Percentiles rank a stretch among this genome's conserved stretches.
phyloP scores from a whole-genome alignment of 2,113 vertebrate species.

The Corythornis vintsioides region DNA sequence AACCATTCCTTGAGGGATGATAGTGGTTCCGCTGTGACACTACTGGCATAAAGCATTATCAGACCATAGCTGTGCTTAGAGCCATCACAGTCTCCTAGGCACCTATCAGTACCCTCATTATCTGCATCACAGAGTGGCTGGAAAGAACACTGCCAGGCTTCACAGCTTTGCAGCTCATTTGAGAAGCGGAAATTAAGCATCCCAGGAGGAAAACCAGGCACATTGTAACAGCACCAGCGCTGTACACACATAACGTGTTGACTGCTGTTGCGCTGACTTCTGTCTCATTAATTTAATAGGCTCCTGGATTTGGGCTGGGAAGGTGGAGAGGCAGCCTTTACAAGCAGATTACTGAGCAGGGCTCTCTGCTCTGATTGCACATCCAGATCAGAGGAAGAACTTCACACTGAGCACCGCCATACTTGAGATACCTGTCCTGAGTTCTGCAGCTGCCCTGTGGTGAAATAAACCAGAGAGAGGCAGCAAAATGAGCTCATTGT shows the following conservation, averaged over 20 bases:
- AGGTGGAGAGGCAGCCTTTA: constrained; percentile 70
- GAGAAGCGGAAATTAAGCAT: constrained; percentile 94
- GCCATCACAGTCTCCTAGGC: constrained; percentile 92
- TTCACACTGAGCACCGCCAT: background rate
- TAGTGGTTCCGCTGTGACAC: constrained; percentile 84
- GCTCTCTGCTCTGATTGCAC: background rate
- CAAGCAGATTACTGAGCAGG: constrained; percentile 57
- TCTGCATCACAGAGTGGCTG: constrained; percentile 88
- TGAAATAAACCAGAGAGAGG: constrained; percentile 8
- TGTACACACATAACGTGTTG: constrained; percentile 78
- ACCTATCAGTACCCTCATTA: constrained; percentile 97
- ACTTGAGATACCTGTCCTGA: constrained; percentile 18
- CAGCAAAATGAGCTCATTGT: constrained; percentile 17
- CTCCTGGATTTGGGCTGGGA: constrained; percentile 71
- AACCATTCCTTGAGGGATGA: constrained; percentile 85
- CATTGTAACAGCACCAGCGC: constrained; percentile 77
- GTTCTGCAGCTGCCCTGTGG: background rate
- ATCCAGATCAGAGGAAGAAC: background rate
- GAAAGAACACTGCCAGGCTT: constrained; percentile 85
- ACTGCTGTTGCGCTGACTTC: constrained; percentile 77
- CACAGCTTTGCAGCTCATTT: constrained; percentile 89
- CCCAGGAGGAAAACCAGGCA: constrained; percentile 83
- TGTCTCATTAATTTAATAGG: constrained; percentile 92
- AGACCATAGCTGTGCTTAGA: constrained; percentile 90
- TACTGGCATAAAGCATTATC: constrained; percentile 88